Evolutionary conservation across 2,113 vertebrate genomes (phyloP).

Genomic region (Istiophorus platypterus): DNA sequence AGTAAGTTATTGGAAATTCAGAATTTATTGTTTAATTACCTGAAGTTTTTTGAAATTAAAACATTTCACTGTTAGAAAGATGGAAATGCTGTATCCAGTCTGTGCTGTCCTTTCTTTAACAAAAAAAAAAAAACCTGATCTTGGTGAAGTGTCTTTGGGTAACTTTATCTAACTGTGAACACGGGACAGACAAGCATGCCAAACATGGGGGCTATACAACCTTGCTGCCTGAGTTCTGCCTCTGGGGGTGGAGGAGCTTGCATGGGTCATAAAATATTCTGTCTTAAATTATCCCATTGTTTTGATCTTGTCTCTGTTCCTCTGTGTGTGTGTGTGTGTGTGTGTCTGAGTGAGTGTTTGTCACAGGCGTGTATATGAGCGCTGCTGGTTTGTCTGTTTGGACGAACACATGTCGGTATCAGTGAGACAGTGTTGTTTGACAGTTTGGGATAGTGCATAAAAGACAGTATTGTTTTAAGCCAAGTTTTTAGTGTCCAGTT

Average conservation of each 20-base stretch:
- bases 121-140: conserved; percentile 31
- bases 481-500: conserved; percentile 78
- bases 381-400: conserved; percentile 31
- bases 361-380: conserved; percentile 13
- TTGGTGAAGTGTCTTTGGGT: conserved; percentile 57
- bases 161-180: conserved; percentile 69
- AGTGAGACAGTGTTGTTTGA: conserved; percentile 49
- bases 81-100: not conserved
- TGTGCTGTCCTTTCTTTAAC: not conserved
- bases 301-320: conserved; percentile 58
- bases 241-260: conserved; percentile 65
- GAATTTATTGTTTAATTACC: not conserved
- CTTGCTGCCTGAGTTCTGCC: conserved; percentile 76
- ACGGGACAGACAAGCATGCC: conserved; percentile 77
- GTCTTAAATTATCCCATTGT: conserved; percentile 74
- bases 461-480: conserved; percentile 75
- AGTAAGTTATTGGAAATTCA: not conserved
- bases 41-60: not conserved
- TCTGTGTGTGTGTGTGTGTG: conserved; percentile 37
- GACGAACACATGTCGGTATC: conserved; percentile 29
- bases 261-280: conserved; percentile 77
- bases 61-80: not conserved
- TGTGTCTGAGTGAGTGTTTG: not conserved
- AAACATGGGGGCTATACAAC: conserved; percentile 71
- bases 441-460: conserved; percentile 56